A percentile compares a stretch with the other conserved stretches of the same genome.
phyloP scores from a whole-genome alignment of 1,140 invertebrate species.

The Ganaspis sp. region DNA sequence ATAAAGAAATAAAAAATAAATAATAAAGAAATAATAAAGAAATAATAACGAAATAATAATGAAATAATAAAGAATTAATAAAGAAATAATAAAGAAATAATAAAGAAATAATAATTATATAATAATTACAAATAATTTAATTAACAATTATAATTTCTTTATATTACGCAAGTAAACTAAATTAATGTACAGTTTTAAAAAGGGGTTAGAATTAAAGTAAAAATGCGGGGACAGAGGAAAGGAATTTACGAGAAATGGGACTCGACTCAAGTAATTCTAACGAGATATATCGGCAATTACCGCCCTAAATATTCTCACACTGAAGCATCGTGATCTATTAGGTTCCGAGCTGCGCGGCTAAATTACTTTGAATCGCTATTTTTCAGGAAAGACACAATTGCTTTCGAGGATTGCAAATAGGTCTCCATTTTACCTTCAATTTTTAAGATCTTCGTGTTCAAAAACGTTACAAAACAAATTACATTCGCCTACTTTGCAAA shows the following conservation, averaged over 20 bases:
- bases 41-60: no score
- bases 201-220: conserved; percentile 46
- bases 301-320: conserved; percentile 75
- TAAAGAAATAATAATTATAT: no score
- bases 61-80: no score
- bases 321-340: conserved; percentile 72
- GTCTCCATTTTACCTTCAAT: conserved; percentile 50
- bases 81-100: no score
- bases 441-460: conserved; percentile 47
- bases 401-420: conserved; percentile 65
- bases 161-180: no score
- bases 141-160: no score
- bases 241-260: conserved; percentile 73
- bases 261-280: conserved; percentile 65
- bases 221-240: conserved; percentile 70
- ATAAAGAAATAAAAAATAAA: no score
- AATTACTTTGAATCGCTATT: conserved; percentile 75
- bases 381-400: conserved; percentile 70
- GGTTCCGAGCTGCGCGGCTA: conserved; percentile 58
- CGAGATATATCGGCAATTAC: conserved; percentile 77
- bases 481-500: neutral
- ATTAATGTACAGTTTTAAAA: neutral
- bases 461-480: conserved; percentile 8
- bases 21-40: no score
- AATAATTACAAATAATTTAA: no score